Evolutionary conservation across 2,888 invertebrate species (phyloP).

Genomic region (Oligia fasciuncula): DNA sequence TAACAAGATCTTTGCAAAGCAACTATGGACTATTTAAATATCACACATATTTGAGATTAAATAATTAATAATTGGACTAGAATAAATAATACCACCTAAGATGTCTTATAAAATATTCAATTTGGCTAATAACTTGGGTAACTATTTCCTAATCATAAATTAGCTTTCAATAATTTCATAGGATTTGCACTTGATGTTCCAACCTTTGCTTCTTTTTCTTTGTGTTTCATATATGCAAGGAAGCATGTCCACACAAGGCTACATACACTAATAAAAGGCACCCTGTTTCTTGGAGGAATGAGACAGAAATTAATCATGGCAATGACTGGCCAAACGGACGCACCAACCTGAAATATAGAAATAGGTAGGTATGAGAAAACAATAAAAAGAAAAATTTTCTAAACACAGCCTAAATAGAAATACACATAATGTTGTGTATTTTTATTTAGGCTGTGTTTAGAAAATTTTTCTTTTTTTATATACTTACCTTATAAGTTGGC

Average conservation of each 20-base stretch:
- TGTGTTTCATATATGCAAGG: conserved; percentile 94
- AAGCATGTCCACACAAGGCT: conserved; percentile 95
- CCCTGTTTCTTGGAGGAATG: conserved; percentile 93
- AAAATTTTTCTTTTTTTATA: not conserved
- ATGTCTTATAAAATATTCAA: conserved; percentile 26
- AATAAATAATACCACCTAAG: conserved; percentile 43
- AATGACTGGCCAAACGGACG: conserved; percentile 93
- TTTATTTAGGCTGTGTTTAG: no score
- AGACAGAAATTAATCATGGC: conserved; percentile 93
- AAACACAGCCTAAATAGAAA: not conserved
- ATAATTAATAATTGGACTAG: conserved; percentile 39
- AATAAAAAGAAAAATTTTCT: not conserved
- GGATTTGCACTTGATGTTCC: conserved; percentile 67
- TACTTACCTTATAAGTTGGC: conserved; percentile 92
- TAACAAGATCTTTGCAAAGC: conserved; percentile 39
- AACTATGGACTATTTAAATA: conserved; percentile 50
- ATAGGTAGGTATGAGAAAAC: not conserved
- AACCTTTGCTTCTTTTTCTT: conserved; percentile 80
- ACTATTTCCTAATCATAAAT: conserved; percentile 60
- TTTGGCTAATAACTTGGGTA: conserved; percentile 44
- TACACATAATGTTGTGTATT: not conserved
- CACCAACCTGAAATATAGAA: conserved; percentile 90
- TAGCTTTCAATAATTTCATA: conserved; percentile 70
- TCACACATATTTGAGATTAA: conserved; percentile 62
- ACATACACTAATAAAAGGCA: conserved; percentile 93